These are phyloP conservation scores for Cheilosia pagana DNA, from an alignment of 2,888 invertebrate genomes.

Conservation along the genomic window DNA sequence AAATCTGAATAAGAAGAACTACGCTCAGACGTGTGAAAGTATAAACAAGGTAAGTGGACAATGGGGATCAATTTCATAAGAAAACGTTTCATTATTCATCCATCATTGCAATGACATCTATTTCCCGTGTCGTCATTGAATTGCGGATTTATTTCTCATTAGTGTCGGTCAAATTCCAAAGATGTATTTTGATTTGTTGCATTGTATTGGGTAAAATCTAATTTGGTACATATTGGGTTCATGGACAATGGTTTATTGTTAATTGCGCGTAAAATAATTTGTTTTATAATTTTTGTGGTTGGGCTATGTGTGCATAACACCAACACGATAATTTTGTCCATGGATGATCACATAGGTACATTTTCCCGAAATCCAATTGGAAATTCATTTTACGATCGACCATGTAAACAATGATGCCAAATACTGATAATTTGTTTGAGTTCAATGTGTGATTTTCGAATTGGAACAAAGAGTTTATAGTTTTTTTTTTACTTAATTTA, in stretches of 20 bases:
- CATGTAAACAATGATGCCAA: slow-evolving; percentile 42
- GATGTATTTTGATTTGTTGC: neutral
- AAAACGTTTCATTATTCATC: slow-evolving; percentile 40
- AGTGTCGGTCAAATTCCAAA: neutral
- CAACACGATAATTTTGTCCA: slow-evolving; percentile 17
- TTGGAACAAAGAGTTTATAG: too few relatives aligned
- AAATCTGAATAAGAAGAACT: slow-evolving; percentile 98
- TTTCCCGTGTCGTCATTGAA: slow-evolving; percentile 23
- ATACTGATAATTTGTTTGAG: neutral
- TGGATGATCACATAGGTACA: slow-evolving; percentile 11
- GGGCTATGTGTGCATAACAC: slow-evolving; percentile 8
- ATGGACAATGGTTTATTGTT: neutral
- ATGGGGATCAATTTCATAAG: slow-evolving; percentile 47
- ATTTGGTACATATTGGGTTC: slow-evolving; percentile 3
- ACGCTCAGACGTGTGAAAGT: slow-evolving; percentile 94
- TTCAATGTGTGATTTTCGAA: neutral
- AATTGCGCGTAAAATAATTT: slow-evolving; percentile 15
- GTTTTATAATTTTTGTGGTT: neutral
- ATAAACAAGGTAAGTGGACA: slow-evolving; percentile 91
- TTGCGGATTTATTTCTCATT: slow-evolving; percentile 5
- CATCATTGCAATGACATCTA: slow-evolving; percentile 8
- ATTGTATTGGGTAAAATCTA: slow-evolving; percentile 11
- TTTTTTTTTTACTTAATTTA: too few relatives aligned
- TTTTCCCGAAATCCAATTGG: slow-evolving; percentile 28
- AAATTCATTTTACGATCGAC: slow-evolving; percentile 29